Base-by-base conservation (phyloP, 2,113 vertebrate genomes). In the Trematocara marginatum region DNA sequence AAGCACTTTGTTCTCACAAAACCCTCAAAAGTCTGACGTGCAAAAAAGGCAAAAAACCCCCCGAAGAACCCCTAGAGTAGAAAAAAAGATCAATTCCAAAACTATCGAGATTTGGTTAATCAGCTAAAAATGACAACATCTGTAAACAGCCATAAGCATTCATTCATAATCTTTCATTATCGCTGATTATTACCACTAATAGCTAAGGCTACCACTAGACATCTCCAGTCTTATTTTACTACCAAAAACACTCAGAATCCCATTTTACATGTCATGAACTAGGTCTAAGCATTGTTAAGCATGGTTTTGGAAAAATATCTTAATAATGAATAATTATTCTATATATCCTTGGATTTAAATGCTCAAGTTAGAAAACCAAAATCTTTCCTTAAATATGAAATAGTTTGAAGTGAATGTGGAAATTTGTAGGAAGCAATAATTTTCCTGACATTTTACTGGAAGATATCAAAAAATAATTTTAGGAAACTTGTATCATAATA, bases 131-230 rank as follows among this genome's bases (percentile, higher is more conserved):
- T 76, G 40, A 47, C 42, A 18, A 38, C 35, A 15, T 6, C 8
- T 84, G 4, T 38, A 38, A 34, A 47, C 9, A 51, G 10, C 35
- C 34, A 0, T 54, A 13, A 26, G 6, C 8, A 52, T 64, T 42
- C 3, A 66, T 66, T 38, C 31, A 54, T 11, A 23, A 7, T 54
- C 52, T 23, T 26, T 64, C 2, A 11, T 64, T 35, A 64, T 35
- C 0, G 0, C 57, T 64, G 9, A n/a, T 35, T 10, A n/a, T 64
- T 61, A 3, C 31, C 29, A 64, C 18, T 64, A 38, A 64, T 38
- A n/a, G 34, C 18, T 64, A 38, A 64, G 18, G 34, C 16, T 64
- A 20, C 34, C 7, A 4, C 9, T 64, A 34, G 59, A 64, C 9
- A 0, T 38, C 4, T 38, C 18, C 34, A 35, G 31, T 35, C 54